Evolutionary conservation across 2,888 invertebrate genomes (phyloP), one percentile per base, ranked within the genome.

Genomic region (Cabera pusaria): DNA sequence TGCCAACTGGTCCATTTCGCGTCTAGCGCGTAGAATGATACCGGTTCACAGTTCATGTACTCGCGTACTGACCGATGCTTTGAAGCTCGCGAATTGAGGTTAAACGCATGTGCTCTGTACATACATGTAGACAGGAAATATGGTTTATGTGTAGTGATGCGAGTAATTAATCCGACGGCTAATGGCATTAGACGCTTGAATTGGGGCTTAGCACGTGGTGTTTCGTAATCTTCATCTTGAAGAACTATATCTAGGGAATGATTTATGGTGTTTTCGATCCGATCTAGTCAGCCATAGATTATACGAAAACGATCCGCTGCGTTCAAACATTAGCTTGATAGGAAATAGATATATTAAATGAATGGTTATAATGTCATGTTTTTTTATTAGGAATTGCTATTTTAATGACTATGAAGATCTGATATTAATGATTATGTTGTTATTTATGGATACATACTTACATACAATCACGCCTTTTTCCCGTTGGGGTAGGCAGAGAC

Each of bases 1-100:
- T 49, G 81, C 87, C 87, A 87, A 76, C 56, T 79, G 74, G 71
- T 83, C 72, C 79, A 78, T 83, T 82, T 85, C 79, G 75, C 63
- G 71, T 72, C 57, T 69, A 59, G 39, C 66, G 64, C 69, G 60
- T 56, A 68, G 68, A 77, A 74, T 77, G 79, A 81, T 84, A 73
- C 73, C 73, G 63, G 81, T 83, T 81, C 81, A 80, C 78, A 79
- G 80, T 78, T 83, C 83, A 73, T 79, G 72, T 79, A 71, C 68
- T 66, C 68, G 66, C n/a, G 66, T 61, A 61, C 73, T 75, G 78
- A 74, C 75, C 72, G 68, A 72, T 70, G 73, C 81, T 82, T 81
- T 80, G 77, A 81, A 71, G 76, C 78, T 65, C 64, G 62, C 66
- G 64, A 71, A 82, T 80, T 68, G 75, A 77, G 81, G 78, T 80